Conservation (phyloP, 2,797 vertebrate species). For the Hemibagrus guttatus region DNA sequence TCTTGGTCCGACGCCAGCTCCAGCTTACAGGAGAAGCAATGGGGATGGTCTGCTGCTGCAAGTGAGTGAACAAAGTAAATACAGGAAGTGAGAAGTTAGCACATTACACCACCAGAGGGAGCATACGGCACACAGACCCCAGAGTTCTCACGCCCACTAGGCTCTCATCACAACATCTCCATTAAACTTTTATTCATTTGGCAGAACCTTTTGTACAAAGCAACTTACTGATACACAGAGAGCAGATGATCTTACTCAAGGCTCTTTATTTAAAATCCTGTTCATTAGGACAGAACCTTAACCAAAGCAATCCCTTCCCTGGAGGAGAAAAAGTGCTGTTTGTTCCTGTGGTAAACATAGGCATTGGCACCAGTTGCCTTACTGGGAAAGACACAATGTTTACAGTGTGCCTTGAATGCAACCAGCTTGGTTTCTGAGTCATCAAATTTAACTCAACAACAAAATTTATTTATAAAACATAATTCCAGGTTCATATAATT, state of each 20-base stretch:
- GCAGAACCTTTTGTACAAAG: slow-evolving; percentile 4
- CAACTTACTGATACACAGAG: neutral
- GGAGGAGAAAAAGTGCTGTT: neutral
- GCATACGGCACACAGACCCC: neutral
- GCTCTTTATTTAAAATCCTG: neutral
- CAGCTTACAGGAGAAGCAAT: slow-evolving; percentile 92
- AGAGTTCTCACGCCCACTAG: neutral
- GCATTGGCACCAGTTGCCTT: neutral
- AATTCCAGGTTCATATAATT: neutral
- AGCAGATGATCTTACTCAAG: neutral
- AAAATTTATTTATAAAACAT: neutral
- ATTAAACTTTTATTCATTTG: neutral
- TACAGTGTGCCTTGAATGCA: neutral
- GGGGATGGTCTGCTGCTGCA: slow-evolving; percentile 88
- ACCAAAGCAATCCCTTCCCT: neutral
- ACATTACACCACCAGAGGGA: slow-evolving; percentile 43
- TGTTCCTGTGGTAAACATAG: neutral
- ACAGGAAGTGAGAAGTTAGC: slow-evolving; percentile 15
- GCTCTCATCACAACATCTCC: neutral
- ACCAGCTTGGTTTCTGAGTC: neutral
- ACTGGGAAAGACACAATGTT: neutral
- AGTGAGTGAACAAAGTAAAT: neutral
- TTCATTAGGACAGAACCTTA: neutral
- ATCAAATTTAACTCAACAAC: neutral
- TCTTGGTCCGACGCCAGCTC: slow-evolving; percentile 96